Evolutionary conservation across 2,888 invertebrate species (phyloP), one percentile per base, ranked within the genome.

Genomic region (Lymantria monacha): DNA sequence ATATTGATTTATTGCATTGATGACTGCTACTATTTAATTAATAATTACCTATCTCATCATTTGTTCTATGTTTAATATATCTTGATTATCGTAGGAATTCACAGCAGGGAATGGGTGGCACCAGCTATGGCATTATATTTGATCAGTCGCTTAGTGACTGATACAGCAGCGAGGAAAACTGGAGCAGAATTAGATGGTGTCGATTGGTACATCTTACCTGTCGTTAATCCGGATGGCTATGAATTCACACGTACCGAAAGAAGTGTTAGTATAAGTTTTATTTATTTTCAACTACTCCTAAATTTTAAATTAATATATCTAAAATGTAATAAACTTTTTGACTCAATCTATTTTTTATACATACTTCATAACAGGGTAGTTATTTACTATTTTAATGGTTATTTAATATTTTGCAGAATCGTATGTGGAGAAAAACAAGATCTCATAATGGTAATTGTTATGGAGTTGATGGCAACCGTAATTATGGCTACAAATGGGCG

Each of bases 191-290:
- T 94, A 31, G 80, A 92, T 30, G 89, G 92, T 13, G 91, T 94
- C 14, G 95, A 95, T 76, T 95, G 95, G 94, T 93, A 92, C 73
- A 92, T 94, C 50, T 74, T 95, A 10, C 95, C 95, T 0, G 81
- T 93, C 10, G 86, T 94, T 59, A 96, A 96, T 76, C 95, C 95
- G 9, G 96, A 96, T 72, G 95, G 95, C 0, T 96, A 95, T 64
- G 94, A 93, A 66, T 95, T 81, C 76, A 92, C 93, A 0, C 89
- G 93, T 46, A 66, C 72, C 14, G 69, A 66, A 36, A 58, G 57
- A 57, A 57, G 58, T 45, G 90, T 89, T 48, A 83, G 86, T 54
- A 48, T 30, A 11, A 22, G 0, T 11, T 10, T 37, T 12, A 14
- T 45, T 9, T 33, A 33, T 33, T 2, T 33, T 22, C 5, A 22